phyloP scores from a whole-genome alignment of 2,888 invertebrate genomes.

The Orthosia cruda region DNA sequence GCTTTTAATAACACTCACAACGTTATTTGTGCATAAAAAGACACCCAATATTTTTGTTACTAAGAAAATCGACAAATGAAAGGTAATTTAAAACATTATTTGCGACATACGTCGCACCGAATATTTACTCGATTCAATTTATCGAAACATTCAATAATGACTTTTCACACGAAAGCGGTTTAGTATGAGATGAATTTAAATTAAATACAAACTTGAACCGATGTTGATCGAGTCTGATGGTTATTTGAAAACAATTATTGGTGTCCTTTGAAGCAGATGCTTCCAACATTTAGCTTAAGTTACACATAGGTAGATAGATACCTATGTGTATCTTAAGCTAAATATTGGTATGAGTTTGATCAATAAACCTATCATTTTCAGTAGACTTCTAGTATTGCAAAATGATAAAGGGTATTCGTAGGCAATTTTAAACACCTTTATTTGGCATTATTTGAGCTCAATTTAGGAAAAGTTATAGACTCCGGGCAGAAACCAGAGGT shows the following conservation, averaged over 20 bases:
- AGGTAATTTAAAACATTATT: constrained; percentile 8
- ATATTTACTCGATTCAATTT: constrained; percentile 50
- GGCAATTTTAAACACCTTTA: too few species aligned
- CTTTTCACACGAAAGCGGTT: constrained; percentile 52
- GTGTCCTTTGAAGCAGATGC: constrained; percentile 35
- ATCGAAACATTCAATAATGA: constrained; percentile 62
- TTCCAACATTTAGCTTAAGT: background rate
- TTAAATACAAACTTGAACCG: constrained; percentile 66
- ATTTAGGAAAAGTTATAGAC: too few species aligned
- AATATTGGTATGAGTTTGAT: constrained; percentile 8
- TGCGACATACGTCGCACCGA: background rate
- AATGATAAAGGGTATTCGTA: background rate
- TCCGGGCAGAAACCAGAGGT: too few species aligned
- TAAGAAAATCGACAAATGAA: background rate
- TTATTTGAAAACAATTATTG: constrained; percentile 68
- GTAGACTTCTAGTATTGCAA: background rate
- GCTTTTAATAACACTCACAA: background rate
- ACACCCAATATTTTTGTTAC: background rate
- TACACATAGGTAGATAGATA: too few species aligned
- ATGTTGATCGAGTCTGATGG: constrained; percentile 60
- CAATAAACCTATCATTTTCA: background rate
- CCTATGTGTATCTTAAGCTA: constrained; percentile 10
- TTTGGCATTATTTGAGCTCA: too few species aligned
- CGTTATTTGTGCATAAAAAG: too few species aligned
- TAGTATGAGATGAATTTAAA: constrained; percentile 60